phyloP scores from a whole-genome alignment of 1,140 invertebrate species.

The Drosophila hydei region DNA sequence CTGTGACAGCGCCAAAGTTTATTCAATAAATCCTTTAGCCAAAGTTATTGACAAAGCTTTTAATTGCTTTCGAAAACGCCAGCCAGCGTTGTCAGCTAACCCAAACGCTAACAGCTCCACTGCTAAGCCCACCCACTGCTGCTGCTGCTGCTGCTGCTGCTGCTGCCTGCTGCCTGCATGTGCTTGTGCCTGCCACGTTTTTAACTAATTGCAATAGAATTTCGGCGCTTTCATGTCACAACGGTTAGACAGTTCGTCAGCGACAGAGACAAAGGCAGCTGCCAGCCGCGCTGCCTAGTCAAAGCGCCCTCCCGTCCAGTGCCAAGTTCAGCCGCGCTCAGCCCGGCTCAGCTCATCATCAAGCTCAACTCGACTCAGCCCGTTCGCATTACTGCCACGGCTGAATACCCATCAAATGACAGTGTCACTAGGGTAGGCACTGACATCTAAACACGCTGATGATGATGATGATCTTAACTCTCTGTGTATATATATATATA shows the following conservation, averaged over 20 bases:
- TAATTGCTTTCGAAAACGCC: constrained; percentile 53
- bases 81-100: constrained; percentile 1
- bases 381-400: too few species aligned
- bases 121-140: neutral
- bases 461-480: too few species aligned
- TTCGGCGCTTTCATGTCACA: constrained; percentile 36
- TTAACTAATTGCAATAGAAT: constrained; percentile 60
- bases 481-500: too few species aligned
- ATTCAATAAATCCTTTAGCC: constrained; percentile 54
- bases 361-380: constrained; percentile 14
- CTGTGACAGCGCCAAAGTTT: constrained; percentile 40
- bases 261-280: constrained; percentile 14
- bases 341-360: neutral
- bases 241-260: constrained; percentile 37
- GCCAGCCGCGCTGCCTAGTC: too few species aligned
- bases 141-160: too few species aligned
- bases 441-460: too few species aligned
- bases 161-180: constrained; percentile 14
- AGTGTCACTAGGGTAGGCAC: neutral
- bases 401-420: constrained; percentile 2
- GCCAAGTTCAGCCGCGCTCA: constrained; percentile 3
- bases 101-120: neutral
- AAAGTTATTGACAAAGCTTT: constrained; percentile 56
- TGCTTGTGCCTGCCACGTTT: constrained; percentile 27
- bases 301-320: too few species aligned